Conservation (phyloP, 2,888 invertebrate genomes). For the Thelaira solivaga region DNA sequence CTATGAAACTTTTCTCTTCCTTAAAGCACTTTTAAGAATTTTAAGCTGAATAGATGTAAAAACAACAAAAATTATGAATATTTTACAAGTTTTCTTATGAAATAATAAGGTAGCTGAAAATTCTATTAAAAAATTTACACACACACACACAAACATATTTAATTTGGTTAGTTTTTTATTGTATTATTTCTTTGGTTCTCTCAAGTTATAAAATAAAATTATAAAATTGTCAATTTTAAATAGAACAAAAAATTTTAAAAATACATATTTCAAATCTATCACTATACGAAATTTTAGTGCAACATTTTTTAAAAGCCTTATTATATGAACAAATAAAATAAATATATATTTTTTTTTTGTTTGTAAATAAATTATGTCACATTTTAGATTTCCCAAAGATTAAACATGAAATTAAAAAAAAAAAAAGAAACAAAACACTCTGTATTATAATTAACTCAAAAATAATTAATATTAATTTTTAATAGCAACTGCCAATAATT, state of each 20-base stretch:
- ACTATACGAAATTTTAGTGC: conserved; percentile 46
- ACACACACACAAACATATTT: too few species aligned
- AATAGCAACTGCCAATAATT: conserved; percentile 54
- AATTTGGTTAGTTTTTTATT: too few species aligned
- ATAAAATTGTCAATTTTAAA: conserved; percentile 51
- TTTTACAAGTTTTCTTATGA: too few species aligned
- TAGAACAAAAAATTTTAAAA: conserved; percentile 38
- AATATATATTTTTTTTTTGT: conserved; percentile 14
- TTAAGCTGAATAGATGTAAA: too few species aligned
- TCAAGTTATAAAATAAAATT: not conserved
- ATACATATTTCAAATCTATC: conserved; percentile 48
- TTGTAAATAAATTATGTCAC: conserved; percentile 30
- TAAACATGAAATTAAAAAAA: not conserved
- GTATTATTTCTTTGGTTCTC: not conserved
- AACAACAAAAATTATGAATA: too few species aligned
- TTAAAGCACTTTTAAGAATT: too few species aligned
- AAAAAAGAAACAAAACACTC: conserved; percentile 1
- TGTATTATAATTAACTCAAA: too few species aligned
- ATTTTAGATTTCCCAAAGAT: not conserved
- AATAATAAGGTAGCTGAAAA: too few species aligned
- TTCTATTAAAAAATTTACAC: too few species aligned
- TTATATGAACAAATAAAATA: conserved; percentile 35
- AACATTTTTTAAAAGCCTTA: conserved; percentile 55
- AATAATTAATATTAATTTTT: conserved; percentile 21
- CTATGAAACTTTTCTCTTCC: too few species aligned